phyloP scores from a whole-genome alignment of 2,113 vertebrate species.

The Cyprinodon tularosa region DNA sequence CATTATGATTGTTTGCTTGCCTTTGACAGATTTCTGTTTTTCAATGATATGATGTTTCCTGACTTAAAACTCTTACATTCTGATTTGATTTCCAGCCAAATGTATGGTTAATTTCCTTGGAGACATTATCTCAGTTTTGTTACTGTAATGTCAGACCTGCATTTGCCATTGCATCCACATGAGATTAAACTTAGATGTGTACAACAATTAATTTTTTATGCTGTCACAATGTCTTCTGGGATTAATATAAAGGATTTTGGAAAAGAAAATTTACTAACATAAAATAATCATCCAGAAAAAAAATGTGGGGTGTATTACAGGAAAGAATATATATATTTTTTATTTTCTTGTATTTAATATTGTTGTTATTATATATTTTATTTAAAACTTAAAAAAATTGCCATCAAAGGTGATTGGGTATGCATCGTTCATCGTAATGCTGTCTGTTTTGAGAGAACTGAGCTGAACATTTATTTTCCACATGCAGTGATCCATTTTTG shows the following conservation, averaged over 20 bases:
- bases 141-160: too few relatives aligned
- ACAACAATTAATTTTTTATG: neutral
- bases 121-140: too few relatives aligned
- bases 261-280: neutral
- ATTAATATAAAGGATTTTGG: neutral
- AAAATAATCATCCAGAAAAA: neutral
- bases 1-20: too few relatives aligned
- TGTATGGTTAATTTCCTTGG: too few relatives aligned
- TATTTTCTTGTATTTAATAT: neutral
- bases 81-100: too few relatives aligned
- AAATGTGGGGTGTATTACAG: neutral
- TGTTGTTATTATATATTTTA: neutral
- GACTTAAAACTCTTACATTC: too few relatives aligned
- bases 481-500: conserved; percentile 19
- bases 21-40: too few relatives aligned
- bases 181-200: too few relatives aligned
- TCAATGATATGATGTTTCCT: too few relatives aligned
- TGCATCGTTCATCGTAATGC: neutral
- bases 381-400: conserved; percentile 10
- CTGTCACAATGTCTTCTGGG: too few relatives aligned
- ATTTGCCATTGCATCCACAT: too few relatives aligned
- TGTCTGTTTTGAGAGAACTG: conserved; percentile 5
- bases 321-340: neutral
- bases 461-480: conserved; percentile 9
- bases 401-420: neutral